Conservation (phyloP, 2,888 invertebrate genomes). For the Hydropsyche betteni region DNA sequence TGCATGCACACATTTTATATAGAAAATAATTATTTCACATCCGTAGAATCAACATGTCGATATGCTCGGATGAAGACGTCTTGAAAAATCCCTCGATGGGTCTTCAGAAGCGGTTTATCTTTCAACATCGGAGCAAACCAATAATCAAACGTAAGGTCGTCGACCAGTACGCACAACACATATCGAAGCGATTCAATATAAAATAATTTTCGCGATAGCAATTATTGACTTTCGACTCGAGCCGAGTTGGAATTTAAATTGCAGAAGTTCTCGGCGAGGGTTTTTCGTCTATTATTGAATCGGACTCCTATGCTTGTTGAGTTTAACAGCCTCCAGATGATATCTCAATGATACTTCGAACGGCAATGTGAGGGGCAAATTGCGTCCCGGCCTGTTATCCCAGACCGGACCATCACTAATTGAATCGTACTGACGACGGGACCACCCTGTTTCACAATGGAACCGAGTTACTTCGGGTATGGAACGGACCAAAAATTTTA, state of each 20-base stretch:
- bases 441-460: slow-evolving; percentile 49
- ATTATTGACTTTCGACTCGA: not conserved
- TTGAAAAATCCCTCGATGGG: not conserved
- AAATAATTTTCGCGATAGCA: no score
- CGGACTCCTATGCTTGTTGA: not conserved
- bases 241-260: not conserved
- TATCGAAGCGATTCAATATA: not conserved
- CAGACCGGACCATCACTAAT: slow-evolving; percentile 44
- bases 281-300: slow-evolving; percentile 6
- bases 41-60: no score
- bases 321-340: slow-evolving; percentile 24
- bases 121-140: not conserved
- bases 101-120: not conserved
- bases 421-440: slow-evolving; percentile 49
- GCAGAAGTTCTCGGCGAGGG: not conserved
- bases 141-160: not conserved
- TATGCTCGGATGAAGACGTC: not conserved
- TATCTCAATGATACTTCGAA: slow-evolving; percentile 38
- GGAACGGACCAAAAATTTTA: slow-evolving; percentile 26
- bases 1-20: not conserved
- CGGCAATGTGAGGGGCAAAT: slow-evolving; percentile 20
- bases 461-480: slow-evolving; percentile 7
- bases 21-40: not conserved
- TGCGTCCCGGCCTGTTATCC: slow-evolving; percentile 27
- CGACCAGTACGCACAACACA: not conserved